phyloP scores from a whole-genome alignment of 2,888 invertebrate species.

The Drosophila niveifrons region DNA sequence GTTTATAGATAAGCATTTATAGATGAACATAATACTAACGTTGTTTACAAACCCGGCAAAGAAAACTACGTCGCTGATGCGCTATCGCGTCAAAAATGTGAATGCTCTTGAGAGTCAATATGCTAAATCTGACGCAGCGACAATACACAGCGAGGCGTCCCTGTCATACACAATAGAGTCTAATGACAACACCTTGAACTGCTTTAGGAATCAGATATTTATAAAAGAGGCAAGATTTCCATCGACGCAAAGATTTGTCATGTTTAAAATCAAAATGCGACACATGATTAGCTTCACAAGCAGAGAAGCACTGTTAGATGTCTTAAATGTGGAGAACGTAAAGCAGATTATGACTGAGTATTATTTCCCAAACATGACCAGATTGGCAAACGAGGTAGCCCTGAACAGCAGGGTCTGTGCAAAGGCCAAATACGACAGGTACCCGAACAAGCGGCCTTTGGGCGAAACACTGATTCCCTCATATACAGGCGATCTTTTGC shows the following conservation, averaged over 20 bases:
- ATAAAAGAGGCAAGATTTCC: conserved; percentile 1
- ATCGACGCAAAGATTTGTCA: neutral
- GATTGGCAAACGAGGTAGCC: conserved; percentile 1
- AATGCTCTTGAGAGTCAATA: neutral
- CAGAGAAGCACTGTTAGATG: neutral
- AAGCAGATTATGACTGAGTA: conserved; percentile 5
- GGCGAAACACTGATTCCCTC: neutral
- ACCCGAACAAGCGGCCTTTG: neutral
- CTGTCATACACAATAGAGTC: conserved; percentile 1
- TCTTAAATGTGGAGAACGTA: conserved; percentile 4
- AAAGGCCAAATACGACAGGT: neutral
- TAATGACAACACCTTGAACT: conserved; percentile 1
- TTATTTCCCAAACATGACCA: conserved; percentile 2
- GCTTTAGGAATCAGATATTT: conserved; percentile 4
- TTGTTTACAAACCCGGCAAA: conserved; percentile 1
- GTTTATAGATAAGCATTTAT: neutral
- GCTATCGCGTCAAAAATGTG: neutral
- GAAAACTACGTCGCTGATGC: conserved; percentile 1
- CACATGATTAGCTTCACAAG: conserved; percentile 1
- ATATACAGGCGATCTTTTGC: conserved; percentile 5
- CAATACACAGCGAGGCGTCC: neutral
- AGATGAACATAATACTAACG: neutral
- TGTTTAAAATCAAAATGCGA: conserved; percentile 5
- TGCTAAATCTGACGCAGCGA: conserved; percentile 2
- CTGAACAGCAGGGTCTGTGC: neutral